Evolutionary conservation across 2,888 invertebrate species (phyloP), one percentile per base, ranked within the genome.

Genomic region (Hirtodrosophila cameraria): DNA sequence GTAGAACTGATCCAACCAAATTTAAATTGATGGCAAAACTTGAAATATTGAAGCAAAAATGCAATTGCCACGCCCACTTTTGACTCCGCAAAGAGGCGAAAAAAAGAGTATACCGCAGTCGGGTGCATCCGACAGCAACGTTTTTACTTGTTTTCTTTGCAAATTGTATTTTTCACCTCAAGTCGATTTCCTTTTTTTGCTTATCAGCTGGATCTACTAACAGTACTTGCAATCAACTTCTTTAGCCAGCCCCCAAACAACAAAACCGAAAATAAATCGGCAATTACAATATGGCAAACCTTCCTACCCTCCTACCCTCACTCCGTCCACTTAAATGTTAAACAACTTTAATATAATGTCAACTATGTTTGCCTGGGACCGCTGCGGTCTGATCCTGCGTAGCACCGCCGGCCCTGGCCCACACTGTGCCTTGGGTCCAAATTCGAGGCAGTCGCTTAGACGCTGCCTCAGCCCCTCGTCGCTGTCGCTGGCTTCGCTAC

Each of bases 321-420:
- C 9, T 6, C 39, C 18, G 1, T 28, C 5, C 12, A 16, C 6
- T 1, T 28, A 46, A 38, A 53, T 46, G 53, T 23, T 39, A 59
- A 58, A 35, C 50, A 79, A 80, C 52, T 62, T 65, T 79, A 68
- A 81, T 79, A 84, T 79, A 84, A 81, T 78, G 85, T 84, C 85
- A 84, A 84, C 79, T 74, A 57, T 77, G 60, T 62, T 76, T 57
- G 72, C 38, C 36, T 53, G 49, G 48, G 57, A 58, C 36, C 48
- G 36, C 49, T 57, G 55, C 23, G 63, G 55, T 53, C 43, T 42
- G 33, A 20, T 54, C 53, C 52, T 45, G 18, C 57, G n/a, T 49
- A 55, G 42, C 55, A 27, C 43, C 8, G 5, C 13, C 30, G 13
- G 18, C 2, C 23, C 27, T 13, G n/a, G n/a, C n/a, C n/a, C n/a